Evolutionary conservation across 2,113 vertebrate species (phyloP), one percentile per base, ranked within the genome.

Genomic region (Neoarius graeffei): DNA sequence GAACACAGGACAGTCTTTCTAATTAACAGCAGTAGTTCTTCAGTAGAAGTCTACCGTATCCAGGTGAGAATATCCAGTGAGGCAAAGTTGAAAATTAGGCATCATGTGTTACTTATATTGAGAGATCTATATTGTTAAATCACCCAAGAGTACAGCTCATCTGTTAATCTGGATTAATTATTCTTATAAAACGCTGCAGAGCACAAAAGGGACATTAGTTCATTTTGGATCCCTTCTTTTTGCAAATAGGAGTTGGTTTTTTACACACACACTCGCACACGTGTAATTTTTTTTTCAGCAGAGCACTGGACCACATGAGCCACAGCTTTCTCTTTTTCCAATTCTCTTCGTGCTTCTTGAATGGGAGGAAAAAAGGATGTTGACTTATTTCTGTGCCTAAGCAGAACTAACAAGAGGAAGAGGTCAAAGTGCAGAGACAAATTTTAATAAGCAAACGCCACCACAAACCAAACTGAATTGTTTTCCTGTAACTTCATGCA

Each of bases 341-440:
- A n/a, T 88, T 88, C 50, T 77, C 42, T 82, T 86, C 81, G 76
- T 87, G 86, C 81, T 88, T 89, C 77, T 87, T 89, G 83, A 90
- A 86, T 84, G 27, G 30, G 5, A 30, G 30, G 81, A 86, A 90
- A 88, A 85, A 71, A 35, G 86, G 86, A 89, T 90, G 88, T 91
- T 87, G 84, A 88, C 87, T 91, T 81, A 89, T 91, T 90, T 90
- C 86, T 86, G 88, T 52, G 54, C 66, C 57, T 87, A 89, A 89
- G 86, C 90, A 87, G 89, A 91, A 88, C 87, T 91, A 89, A 89
- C 50, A 88, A 89, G 88, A 89, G 89, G 89, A 91, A 91, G 85
- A 86, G 90, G 83, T 64, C 71, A 88, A 69, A 85, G 83, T 88
- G 73, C 81, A 42, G 27, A 50, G 60, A 81, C 19, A 59, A 85